Evolutionary conservation across 2,113 vertebrate species (phyloP), one percentile per base, ranked within the genome.

Genomic region (Petaurus breviceps): DNA sequence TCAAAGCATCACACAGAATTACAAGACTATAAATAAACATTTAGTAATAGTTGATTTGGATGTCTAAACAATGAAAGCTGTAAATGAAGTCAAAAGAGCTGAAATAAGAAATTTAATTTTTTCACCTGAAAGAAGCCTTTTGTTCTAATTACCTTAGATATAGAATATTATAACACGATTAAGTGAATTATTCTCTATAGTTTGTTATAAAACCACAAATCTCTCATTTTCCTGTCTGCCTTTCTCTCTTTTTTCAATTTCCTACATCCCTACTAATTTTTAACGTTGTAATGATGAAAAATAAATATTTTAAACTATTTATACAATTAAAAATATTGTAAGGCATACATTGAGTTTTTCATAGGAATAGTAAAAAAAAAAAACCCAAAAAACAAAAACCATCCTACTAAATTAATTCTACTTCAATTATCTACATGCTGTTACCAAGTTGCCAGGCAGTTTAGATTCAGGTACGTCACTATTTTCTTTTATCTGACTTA

Each of bases 361-460:
- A 84, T 43, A 94, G 61, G 96, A 96, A 94, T 26, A n/a, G 23
- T n/a, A 89, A 28, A 91, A 49, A 49, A 89, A 28, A 91, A 49
- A 49, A 49, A 49, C 47, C 47, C 47, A 49, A 49, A 91, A 47
- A 92, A 50, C 43, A 49, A 96, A n/a, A n/a, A n/a, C n/a, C n/a
- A n/a, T n/a, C 37, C 93, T 97, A 93, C 94, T 89, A 51, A 96
- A 94, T 90, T 95, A 37, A 93, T 68, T 53, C 93, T 94, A 89
- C 26, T 50, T 51, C 92, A 93, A 51, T 91, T 77, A 94, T 77
- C 68, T 90, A 95, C 94, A 95, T n/a, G 68, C n/a, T 84, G 68
- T 84, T 84, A 84, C 37, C 68, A n/a, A 84, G n/a, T 23, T 84
- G 31, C 94, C 93, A 92, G 90, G 91, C 49, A 89, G 31, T 50